Conservation (phyloP, 2,888 invertebrate species). For the Nemurella pictetii region DNA sequence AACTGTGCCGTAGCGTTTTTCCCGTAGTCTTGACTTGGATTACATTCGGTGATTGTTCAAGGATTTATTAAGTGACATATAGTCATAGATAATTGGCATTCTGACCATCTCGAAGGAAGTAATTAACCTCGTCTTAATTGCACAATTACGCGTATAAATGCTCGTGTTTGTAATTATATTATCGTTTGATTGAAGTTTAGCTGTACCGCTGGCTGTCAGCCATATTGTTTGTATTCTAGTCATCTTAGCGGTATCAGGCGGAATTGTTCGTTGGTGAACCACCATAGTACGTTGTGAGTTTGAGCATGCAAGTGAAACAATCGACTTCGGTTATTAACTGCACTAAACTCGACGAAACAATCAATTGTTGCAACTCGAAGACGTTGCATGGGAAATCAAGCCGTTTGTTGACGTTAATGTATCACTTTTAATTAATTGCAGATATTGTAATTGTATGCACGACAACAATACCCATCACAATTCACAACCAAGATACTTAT, state of each 20-base stretch:
- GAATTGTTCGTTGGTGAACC: neutral
- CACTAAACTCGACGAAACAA: neutral
- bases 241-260: neutral
- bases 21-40: neutral
- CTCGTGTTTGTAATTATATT: neutral
- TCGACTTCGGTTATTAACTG: neutral
- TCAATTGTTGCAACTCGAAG: neutral
- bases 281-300: neutral
- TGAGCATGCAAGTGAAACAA: too few relatives aligned
- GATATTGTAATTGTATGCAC: neutral
- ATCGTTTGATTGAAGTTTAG: neutral
- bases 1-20: neutral
- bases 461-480: neutral
- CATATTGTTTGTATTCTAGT: neutral
- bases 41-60: neutral
- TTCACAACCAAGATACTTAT: too few relatives aligned
- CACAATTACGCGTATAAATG: neutral
- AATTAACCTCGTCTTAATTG: neutral
- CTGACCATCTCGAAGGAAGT: neutral
- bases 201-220: neutral
- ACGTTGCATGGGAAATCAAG: neutral
- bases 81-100: neutral
- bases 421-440: neutral
- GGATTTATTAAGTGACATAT: neutral
- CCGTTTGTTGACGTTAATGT: neutral